Evolutionary conservation across 2,113 vertebrate species (phyloP).

Genomic region (Perca flavescens): DNA sequence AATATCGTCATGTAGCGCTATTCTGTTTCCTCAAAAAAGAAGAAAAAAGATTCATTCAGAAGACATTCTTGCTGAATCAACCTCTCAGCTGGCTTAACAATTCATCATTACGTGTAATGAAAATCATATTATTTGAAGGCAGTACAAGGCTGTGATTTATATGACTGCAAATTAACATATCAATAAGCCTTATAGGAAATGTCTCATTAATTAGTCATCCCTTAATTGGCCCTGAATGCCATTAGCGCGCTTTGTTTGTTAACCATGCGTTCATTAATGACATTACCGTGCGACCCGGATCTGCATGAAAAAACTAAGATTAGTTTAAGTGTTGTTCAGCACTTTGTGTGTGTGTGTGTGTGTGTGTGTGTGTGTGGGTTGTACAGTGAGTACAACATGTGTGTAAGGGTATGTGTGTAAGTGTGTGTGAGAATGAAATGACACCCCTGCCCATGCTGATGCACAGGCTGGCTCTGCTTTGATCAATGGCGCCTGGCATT

Average conservation of each 20-base stretch:
- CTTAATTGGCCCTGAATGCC: slow-evolving; percentile 79
- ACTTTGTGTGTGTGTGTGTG: slow-evolving; percentile 9
- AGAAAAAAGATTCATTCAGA: neutral
- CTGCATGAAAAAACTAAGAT: slow-evolving; percentile 41
- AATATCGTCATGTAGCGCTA: neutral
- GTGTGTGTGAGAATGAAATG: slow-evolving; percentile 38
- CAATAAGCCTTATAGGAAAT: slow-evolving; percentile 79
- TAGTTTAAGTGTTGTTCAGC: slow-evolving; percentile 44
- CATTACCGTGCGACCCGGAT: slow-evolving; percentile 38
- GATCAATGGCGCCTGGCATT: slow-evolving; percentile 81
- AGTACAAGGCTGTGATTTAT: slow-evolving; percentile 73
- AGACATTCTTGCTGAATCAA: neutral
- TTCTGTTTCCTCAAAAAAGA: slow-evolving; percentile 2
- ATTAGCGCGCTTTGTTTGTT: slow-evolving; percentile 62
- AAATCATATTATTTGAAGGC: slow-evolving; percentile 59
- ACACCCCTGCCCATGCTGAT: slow-evolving; percentile 70
- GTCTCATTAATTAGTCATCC: slow-evolving; percentile 81
- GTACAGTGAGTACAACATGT: neutral
- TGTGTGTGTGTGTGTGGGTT: slow-evolving; percentile 4
- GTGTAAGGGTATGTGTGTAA: slow-evolving; percentile 10
- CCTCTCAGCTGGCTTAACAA: slow-evolving; percentile 25
- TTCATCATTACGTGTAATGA: slow-evolving; percentile 54
- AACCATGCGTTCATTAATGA: slow-evolving; percentile 69
- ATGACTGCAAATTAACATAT: slow-evolving; percentile 77
- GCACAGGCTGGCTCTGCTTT: slow-evolving; percentile 75